phyloP scores from a whole-genome alignment of 2,888 invertebrate genomes.

The Meloe dianella region DNA sequence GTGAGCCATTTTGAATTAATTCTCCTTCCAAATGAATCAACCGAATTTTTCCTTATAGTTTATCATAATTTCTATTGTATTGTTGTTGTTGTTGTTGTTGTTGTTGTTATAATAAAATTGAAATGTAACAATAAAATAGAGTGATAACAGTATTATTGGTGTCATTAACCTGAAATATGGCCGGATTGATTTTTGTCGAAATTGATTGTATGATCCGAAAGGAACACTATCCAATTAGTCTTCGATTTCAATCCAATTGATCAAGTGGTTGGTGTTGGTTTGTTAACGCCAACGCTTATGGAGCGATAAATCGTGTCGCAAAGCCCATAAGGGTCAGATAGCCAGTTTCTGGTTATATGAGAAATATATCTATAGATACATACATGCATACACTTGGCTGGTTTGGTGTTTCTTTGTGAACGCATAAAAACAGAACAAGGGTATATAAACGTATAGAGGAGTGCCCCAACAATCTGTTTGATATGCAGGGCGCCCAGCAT shows the following conservation, averaged over 20 bases:
- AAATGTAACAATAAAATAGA: background rate
- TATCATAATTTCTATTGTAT: background rate
- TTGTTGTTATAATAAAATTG: background rate
- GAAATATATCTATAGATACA: background rate
- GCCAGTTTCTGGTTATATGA: constrained; percentile 12
- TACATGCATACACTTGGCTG: background rate
- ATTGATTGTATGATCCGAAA: background rate
- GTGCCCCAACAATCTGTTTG: constrained; percentile 42
- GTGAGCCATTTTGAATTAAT: constrained; percentile 5
- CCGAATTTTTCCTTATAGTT: background rate
- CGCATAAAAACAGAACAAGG: constrained; percentile 36
- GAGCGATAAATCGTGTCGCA: constrained; percentile 11
- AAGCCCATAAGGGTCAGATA: constrained; percentile 12
- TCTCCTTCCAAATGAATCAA: background rate
- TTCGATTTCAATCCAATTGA: constrained; percentile 13
- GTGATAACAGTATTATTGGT: background rate
- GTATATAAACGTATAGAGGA: constrained; percentile 38
- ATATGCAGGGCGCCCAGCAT: constrained; percentile 49
- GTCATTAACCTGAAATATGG: constrained; percentile 5
- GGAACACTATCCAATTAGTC: constrained; percentile 11
- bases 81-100: too few species aligned
- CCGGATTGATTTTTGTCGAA: constrained; percentile 9
- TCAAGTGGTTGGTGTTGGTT: constrained; percentile 12
- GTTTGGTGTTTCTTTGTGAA: background rate
- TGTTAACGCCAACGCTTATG: constrained; percentile 13